Evolutionary conservation across 2,888 invertebrate genomes (phyloP), one percentile per base, ranked within the genome.

Genomic region (Capitulum mitella): DNA sequence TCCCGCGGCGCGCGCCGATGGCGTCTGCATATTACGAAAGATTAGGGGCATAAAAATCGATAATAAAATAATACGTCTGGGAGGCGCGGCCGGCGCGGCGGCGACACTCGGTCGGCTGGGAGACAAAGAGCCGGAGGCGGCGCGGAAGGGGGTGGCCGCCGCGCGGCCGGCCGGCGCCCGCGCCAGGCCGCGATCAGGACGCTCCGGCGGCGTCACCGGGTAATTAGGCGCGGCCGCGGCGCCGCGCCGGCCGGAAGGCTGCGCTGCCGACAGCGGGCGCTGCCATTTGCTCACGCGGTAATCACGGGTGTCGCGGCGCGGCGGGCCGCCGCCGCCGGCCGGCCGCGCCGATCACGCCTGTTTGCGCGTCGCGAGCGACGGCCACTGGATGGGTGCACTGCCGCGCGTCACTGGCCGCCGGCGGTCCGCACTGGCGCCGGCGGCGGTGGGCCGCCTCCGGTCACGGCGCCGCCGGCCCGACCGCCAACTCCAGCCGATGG

Each of bases 31-130:
- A 70, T 70, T 70, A 40, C 70, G 22, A 40, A 40, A 40, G 70
- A 70, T 40, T 40, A 40, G 37, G 26, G 12, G 37, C 70, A 70
- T 70, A 70, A 70, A 64, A 70, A 70, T 70, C 70, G 40, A 70
- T 70, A 70, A 70, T 70, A 70, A 70, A 70, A 70, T 70, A 70
- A 70, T 70, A 40, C 26, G 37, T 70, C 70, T 70, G 26, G 34
- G 70, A 34, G 34, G 37, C 22, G 37, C 54, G 70, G 70, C 19
- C 19, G 10, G 70, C 37, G 40, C 40, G 70, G 37, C 40, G 37
- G 70, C 37, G 70, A 37, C 29, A 26, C 37, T 16, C 22, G 37
- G 8, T 16, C 29, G 37, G 26, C 29, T n/a, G n/a, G 12, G 70
- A 70, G 70, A 70, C 37, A 70, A 70, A 40, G 70, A 16, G 37